Conservation (phyloP, 2,113 vertebrate species). For the Callospermophilus lateralis region DNA sequence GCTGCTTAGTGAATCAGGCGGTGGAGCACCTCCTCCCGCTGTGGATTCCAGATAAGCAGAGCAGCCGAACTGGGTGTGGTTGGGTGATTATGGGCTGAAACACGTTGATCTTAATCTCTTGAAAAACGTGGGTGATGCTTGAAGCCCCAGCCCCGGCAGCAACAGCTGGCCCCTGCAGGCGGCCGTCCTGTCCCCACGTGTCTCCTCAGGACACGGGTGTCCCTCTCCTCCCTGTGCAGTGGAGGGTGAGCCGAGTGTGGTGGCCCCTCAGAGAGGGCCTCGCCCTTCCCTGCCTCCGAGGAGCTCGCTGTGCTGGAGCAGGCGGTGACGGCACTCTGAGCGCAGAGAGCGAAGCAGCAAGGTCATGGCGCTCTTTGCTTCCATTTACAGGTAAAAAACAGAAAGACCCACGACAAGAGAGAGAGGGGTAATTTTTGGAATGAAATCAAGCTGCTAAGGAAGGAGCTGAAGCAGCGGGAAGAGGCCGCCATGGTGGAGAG, state of each 20-base stretch:
- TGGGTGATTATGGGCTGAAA: neutral
- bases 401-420: slow-evolving; percentile 90
- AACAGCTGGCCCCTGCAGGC: no score
- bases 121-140: fast-evolving
- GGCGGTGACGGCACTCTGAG: no score
- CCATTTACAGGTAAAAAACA: slow-evolving; percentile 88
- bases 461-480: slow-evolving; percentile 94
- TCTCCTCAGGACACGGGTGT: no score
- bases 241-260: no score
- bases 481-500: slow-evolving; percentile 91
- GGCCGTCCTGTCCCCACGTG: no score
- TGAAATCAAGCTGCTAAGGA: slow-evolving; percentile 92
- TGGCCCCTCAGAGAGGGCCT: no score
- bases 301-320: no score
- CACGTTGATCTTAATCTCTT: neutral
- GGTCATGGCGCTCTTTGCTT: neutral
- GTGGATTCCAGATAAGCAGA: no score
- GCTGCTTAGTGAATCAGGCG: neutral
- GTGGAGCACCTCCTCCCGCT: fast-evolving
- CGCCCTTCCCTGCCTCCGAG: no score
- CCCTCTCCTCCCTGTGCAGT: no score
- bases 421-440: slow-evolving; percentile 87
- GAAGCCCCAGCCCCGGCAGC: no score
- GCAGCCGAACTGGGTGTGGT: neutral
- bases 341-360: no score